These are phyloP conservation scores for Conops quadrifasciatus DNA, from an alignment of 2,888 invertebrate genomes.

Conservation along the genomic window DNA sequence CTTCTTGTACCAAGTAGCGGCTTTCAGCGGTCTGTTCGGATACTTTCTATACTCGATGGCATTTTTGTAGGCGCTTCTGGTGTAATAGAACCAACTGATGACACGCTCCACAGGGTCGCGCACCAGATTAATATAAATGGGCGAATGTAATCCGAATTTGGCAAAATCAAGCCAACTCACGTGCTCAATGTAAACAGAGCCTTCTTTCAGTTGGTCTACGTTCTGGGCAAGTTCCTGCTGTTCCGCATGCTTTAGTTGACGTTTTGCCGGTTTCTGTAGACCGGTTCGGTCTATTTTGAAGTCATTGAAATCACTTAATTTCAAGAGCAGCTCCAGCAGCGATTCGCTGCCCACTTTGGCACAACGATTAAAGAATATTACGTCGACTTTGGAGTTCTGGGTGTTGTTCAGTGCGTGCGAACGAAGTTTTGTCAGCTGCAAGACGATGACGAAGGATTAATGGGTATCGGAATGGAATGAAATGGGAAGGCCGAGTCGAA, in stretches of 20 bases:
- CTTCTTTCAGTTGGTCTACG: slow-evolving; percentile 74
- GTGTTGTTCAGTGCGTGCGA: slow-evolving; percentile 76
- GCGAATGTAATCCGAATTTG: slow-evolving; percentile 77
- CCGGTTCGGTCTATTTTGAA: slow-evolving; percentile 70
- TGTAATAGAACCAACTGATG: slow-evolving; percentile 89
- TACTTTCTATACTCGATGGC: slow-evolving; percentile 76
- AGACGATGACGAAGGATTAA: background rate
- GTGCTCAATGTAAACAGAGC: slow-evolving; percentile 85
- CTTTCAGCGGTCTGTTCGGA: slow-evolving; percentile 70
- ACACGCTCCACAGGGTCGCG: slow-evolving; percentile 86
- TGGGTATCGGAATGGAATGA: background rate
- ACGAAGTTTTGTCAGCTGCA: slow-evolving; percentile 48
- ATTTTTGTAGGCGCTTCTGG: slow-evolving; percentile 86
- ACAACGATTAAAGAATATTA: slow-evolving; percentile 87
- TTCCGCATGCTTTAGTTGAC: slow-evolving; percentile 69
- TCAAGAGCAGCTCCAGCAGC: slow-evolving; percentile 73
- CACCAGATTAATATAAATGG: slow-evolving; percentile 87
- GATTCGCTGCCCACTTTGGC: slow-evolving; percentile 94
- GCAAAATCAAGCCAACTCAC: slow-evolving; percentile 89
- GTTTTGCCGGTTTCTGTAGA: slow-evolving; percentile 36
- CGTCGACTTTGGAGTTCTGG: slow-evolving; percentile 74
- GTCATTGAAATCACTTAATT: slow-evolving; percentile 60
- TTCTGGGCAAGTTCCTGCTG: slow-evolving; percentile 76
- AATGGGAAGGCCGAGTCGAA: background rate
- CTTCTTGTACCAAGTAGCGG: slow-evolving; percentile 54